These are phyloP conservation scores for Amphiura filiformis DNA, from an alignment of 35 echinoderm and acorn worm species.

Conservation along the genomic window DNA sequence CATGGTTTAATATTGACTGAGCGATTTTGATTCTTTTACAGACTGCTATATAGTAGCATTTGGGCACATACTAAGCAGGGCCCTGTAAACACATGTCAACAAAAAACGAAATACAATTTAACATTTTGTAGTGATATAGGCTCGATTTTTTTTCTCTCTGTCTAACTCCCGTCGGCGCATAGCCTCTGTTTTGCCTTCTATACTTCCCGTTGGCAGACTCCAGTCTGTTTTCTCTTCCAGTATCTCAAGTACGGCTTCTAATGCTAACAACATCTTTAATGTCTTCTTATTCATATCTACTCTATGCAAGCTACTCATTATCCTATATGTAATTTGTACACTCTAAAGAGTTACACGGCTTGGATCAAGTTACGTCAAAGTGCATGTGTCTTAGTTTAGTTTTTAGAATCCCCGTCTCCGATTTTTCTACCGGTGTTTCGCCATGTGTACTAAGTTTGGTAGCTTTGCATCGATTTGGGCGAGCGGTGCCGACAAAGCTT, in stretches of 20 bases:
- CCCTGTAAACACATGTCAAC: background rate
- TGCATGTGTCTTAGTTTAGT: background rate
- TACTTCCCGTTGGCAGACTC: background rate
- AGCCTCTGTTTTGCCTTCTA: background rate
- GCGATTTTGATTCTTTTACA: background rate
- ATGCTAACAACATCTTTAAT: conserved; percentile 2
- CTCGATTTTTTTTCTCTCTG: background rate
- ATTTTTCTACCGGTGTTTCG: conserved; percentile 10
- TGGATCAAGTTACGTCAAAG: conserved; percentile 21
- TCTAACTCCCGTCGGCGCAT: background rate
- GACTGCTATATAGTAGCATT: background rate
- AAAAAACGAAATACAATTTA: background rate
- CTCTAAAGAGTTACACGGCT: conserved; percentile 31
- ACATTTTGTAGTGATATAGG: background rate
- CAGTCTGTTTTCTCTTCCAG: background rate
- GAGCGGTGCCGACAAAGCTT: conserved; percentile 29
- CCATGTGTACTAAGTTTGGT: background rate
- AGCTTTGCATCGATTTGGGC: conserved; percentile 24
- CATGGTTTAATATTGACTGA: background rate
- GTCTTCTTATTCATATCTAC: background rate
- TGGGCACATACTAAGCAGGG: background rate
- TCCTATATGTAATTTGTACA: conserved; percentile 35
- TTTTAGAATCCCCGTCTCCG: conserved; percentile 12
- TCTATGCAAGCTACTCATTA: conserved; percentile 24
- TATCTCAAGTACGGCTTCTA: background rate